phyloP scores from a whole-genome alignment of 2,113 vertebrate species.

The Leuciscus idus region DNA sequence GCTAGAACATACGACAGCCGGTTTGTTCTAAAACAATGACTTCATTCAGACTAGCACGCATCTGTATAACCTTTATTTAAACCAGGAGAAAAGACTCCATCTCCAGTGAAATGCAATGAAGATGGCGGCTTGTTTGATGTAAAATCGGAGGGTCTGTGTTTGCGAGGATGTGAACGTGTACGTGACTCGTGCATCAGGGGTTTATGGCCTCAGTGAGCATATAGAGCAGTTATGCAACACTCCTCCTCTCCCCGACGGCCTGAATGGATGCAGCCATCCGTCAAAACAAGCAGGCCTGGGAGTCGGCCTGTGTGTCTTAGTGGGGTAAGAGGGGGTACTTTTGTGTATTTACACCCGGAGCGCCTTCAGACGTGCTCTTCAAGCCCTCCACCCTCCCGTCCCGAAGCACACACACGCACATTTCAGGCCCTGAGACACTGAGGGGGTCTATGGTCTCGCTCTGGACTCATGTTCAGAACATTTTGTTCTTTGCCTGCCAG shows the following conservation, averaged over 20 bases:
- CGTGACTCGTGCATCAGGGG: slow-evolving; percentile 4
- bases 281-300: slow-evolving; percentile 21
- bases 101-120: background rate
- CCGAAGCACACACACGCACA: too few relatives aligned
- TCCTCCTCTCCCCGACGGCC: background rate
- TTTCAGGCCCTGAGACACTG: background rate
- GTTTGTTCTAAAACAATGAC: background rate
- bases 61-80: background rate
- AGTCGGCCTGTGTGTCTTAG: slow-evolving; percentile 14
- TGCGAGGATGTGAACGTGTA: background rate
- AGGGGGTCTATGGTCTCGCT: background rate
- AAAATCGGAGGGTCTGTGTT: background rate
- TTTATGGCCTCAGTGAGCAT: slow-evolving; percentile 54
- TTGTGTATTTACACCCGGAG: slow-evolving; percentile 3
- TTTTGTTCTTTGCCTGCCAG: slow-evolving; percentile 44
- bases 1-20: background rate
- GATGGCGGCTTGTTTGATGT: background rate
- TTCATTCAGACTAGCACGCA: background rate
- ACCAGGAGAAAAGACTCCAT: too few relatives aligned
- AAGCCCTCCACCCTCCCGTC: background rate
- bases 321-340: background rate
- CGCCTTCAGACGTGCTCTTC: background rate
- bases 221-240: slow-evolving; percentile 64
- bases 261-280: slow-evolving; percentile 57
- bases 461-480: slow-evolving; percentile 33